phyloP scores from a whole-genome alignment of 2,797 vertebrate species.

The Gymnothorax reevesii region DNA sequence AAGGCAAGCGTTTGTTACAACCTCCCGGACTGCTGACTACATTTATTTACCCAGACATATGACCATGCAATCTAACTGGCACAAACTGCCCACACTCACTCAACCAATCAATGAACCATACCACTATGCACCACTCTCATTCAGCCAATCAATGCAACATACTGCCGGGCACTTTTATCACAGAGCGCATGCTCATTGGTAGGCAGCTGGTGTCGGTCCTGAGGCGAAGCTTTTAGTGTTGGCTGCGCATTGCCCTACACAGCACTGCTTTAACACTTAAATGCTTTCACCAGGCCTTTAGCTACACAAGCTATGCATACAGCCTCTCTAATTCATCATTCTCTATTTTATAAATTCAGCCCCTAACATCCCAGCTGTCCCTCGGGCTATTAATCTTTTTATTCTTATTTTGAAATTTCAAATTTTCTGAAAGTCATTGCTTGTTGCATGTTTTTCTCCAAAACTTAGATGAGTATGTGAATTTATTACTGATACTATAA shows the following conservation, averaged over 20 bases:
- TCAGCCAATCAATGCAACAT: constrained; percentile 43
- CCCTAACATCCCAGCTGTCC: no score
- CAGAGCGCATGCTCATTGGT: constrained; percentile 25
- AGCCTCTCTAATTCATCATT: no score
- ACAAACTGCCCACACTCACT: constrained; percentile 35
- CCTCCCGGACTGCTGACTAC: constrained; percentile 35
- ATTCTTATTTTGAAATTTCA: no score
- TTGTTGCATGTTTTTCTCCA: no score
- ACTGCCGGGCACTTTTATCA: constrained; percentile 37
- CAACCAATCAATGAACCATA: constrained; percentile 42
- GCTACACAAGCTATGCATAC: no score
- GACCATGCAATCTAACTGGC: constrained; percentile 45
- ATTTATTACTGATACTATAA: no score
- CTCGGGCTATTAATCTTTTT: no score
- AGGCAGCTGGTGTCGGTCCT: constrained; percentile 21
- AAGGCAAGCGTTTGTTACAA: constrained; percentile 40
- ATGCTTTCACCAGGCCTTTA: no score
- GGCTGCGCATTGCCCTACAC: background rate
- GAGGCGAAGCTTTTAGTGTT: constrained; percentile 20
- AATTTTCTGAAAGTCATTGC: no score
- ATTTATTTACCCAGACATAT: constrained; percentile 39
- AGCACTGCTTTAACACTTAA: background rate
- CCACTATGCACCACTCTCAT: constrained; percentile 38
- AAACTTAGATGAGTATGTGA: no score
- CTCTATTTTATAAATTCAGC: no score